Evolutionary conservation across 2,888 invertebrate species (phyloP), one percentile per base, ranked within the genome.

Genomic region (Polyploca ridens): DNA sequence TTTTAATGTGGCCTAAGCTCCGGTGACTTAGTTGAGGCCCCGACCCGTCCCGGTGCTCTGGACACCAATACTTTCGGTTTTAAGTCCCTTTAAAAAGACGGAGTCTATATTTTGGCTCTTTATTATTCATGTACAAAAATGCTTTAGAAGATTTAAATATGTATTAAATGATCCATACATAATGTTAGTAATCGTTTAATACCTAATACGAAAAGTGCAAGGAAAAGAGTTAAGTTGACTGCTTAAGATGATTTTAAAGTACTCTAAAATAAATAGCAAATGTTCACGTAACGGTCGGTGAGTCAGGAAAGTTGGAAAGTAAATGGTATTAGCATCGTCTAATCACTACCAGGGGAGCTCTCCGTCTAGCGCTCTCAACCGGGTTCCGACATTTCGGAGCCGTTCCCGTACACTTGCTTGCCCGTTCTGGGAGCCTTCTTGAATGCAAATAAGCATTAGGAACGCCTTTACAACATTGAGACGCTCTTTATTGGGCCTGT

Each of bases 301-400:
- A 90, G 88, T 87, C 89, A 89, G 88, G 87, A 85, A 93, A 91
- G 91, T 91, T 89, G 85, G 89, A 91, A 92, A 91, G 91, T 93
- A 92, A 93, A 93, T 90, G 93, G 90, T 92, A 94, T 93, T 93
- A 93, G 91, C 91, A 90, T 89, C 88, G 90, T 89, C 89, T 93
- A 93, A 94, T 94, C 91, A 91, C 93, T 89, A 86, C 85, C 93
- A 83, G 80, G 93, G 93, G 93, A 93, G 91, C 90, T 79, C 80
- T 93, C 79, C 77, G 85, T 89, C 88, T 88, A 85, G 84, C 79
- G 84, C 83, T 84, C 79, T 72, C 81, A 85, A 82, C 84, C 78
- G 82, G 77, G 79, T 81, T 83, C 80, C 79, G 78, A 79, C 84
- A 78, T 78, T 83, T 80, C 79, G 72, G 74, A 84, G 78, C 82